A percentile compares a stretch with the other conserved stretches of the same genome.
Evolutionary conservation across 2,797 vertebrate genomes (phyloP).

Genomic region (Gadopsis bispinosus): DNA sequence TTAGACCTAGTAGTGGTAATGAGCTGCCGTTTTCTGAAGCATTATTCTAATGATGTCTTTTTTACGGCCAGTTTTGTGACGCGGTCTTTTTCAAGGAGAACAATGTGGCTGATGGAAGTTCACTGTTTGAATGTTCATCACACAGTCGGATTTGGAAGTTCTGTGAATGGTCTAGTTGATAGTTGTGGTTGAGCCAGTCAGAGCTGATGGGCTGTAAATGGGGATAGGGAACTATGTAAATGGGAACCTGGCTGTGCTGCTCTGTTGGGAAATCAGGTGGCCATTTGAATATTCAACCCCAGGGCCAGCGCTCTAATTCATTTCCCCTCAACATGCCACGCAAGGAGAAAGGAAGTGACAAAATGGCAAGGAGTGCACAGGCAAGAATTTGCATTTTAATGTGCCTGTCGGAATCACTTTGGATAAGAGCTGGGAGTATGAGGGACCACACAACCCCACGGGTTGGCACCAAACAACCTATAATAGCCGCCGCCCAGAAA

Average conservation of each 20-base stretch:
- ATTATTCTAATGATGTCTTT: constrained; percentile 54
- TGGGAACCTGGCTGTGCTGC: constrained; percentile 65
- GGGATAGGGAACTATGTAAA: constrained; percentile 69
- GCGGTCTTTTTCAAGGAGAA: constrained; percentile 2
- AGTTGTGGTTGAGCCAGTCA: constrained; percentile 50
- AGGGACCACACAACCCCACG: constrained; percentile 70
- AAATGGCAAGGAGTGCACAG: constrained; percentile 84
- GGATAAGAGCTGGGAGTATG: constrained; percentile 67
- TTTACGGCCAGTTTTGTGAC: constrained; percentile 41
- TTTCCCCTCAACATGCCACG: constrained; percentile 84
- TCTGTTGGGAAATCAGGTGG: constrained; percentile 81
- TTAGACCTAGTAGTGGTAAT: constrained; percentile 51
- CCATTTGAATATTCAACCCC: constrained; percentile 86
- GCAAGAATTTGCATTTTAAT: constrained; percentile 95
- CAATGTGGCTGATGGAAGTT: constrained; percentile 7
- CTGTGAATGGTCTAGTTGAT: constrained; percentile 34
- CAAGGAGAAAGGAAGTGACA: constrained; percentile 90
- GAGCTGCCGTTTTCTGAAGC: constrained; percentile 47
- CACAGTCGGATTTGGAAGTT: constrained; percentile 44
- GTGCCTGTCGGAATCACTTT: constrained; percentile 88
- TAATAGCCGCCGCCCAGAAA: constrained; percentile 72
- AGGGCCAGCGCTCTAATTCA: constrained; percentile 90
- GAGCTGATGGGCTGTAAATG: constrained; percentile 72
- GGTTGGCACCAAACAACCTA: constrained; percentile 71
- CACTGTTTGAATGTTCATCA: constrained; percentile 31